phyloP scores from a whole-genome alignment of 1,140 invertebrate genomes.

The Heterodera carotae region DNA sequence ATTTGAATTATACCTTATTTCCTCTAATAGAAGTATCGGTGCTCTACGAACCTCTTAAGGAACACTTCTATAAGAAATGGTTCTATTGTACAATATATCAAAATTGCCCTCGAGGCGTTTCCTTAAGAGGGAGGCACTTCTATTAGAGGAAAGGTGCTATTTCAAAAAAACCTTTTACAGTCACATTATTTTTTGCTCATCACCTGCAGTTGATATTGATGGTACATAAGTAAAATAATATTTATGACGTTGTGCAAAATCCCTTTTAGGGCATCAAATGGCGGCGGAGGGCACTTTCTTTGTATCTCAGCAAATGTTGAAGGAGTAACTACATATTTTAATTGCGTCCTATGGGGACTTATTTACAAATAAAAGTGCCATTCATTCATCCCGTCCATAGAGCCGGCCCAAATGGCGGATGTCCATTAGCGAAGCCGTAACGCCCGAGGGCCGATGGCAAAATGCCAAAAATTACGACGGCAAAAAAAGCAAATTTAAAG shows the following conservation, averaged over 20 bases:
- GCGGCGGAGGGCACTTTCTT: no score
- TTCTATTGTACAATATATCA: no score
- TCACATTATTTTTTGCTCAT: no score
- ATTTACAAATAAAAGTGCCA: neutral
- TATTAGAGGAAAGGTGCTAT: no score
- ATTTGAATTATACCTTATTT: no score
- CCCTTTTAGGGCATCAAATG: no score
- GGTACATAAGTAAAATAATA: neutral
- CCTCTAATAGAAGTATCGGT: no score
- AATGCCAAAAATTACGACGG: neutral
- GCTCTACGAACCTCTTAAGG: no score
- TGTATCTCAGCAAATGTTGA: neutral
- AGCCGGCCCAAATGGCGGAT: neutral
- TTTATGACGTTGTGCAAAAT: neutral
- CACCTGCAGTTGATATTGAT: neutral
- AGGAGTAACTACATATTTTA: neutral
- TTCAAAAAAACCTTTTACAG: no score
- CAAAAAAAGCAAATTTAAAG: neutral
- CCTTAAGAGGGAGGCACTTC: no score
- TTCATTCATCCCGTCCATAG: neutral
- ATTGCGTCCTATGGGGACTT: neutral
- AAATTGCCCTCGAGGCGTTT: no score
- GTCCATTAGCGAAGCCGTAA: neutral
- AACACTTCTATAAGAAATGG: no score
- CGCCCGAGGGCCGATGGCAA: neutral